Base-by-base conservation (phyloP, 2,888 invertebrate species). In the Drosophila testacea region DNA sequence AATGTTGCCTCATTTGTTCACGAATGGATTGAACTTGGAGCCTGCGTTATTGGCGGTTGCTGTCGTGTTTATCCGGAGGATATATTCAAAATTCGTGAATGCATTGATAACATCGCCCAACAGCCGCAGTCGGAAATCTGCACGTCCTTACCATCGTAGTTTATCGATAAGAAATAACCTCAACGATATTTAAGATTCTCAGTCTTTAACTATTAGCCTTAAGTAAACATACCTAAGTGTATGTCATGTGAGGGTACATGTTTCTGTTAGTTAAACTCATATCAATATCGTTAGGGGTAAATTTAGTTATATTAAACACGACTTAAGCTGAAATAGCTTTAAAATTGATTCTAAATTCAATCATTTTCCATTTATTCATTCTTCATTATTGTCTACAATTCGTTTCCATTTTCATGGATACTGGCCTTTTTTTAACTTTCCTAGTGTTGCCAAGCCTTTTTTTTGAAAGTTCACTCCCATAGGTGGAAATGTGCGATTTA, bases 31-130 rank as follows among this genome's bases (percentile, higher is more conserved):
- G 94, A 95, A 56, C 92, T 96, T 44, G 98, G 98, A 0, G 96
- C 96, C 30, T 94, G 94, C 48, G 96, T 96, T 91, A 94, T 98
- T 28, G 98, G 98, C 46, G 98, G 98, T 0, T 98, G 98, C 90
- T 98, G 98, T 91, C 94, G 97, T 75, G 96, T 97, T 0, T 95
- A 95, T 87, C 96, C 97, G 5, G 94, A 95, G 0, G 97, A 98
- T 91, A 95, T 98, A 52, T 93, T 94, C 11, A 94, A 95, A 82
- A 96, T 97, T 84, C 94, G 95, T 69, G 94, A 94, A 83, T 81
- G 77, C 51, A 77, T 91, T 61, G 91, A 91, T 73, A 74, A 73
- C 44, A 73, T 82, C 9, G 77, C 66, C 22, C 62, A 66, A 16
- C 50, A 65, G 36, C 61, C 72, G 4, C 54, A 54, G 38, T 67